phyloP scores from a whole-genome alignment of 1,140 invertebrate species.

The Drosophila kikkawai region DNA sequence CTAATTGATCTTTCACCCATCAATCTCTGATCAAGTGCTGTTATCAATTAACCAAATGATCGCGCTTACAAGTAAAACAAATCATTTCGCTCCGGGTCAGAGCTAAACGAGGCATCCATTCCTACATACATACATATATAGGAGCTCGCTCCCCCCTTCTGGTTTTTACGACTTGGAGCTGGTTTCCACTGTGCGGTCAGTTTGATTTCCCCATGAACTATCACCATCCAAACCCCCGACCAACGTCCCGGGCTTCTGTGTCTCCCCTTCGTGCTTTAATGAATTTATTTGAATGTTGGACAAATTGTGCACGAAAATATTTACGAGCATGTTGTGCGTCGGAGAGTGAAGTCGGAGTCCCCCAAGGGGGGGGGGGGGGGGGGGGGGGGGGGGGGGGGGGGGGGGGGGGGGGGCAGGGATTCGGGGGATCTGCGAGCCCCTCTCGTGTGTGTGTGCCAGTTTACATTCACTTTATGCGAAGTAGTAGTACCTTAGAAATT shows the following conservation, averaged over 20 bases:
- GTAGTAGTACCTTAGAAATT: constrained; percentile 79
- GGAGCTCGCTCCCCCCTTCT: constrained; percentile 1
- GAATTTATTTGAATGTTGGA: constrained; percentile 84
- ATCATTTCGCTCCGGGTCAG: constrained; percentile 64
- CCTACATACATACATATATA: constrained; percentile 6
- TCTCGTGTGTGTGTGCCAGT: constrained; percentile 67
- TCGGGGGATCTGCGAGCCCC: constrained; percentile 12
- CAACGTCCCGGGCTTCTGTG: constrained; percentile 21
- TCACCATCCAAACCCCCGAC: constrained; percentile 1
- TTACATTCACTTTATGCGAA: constrained; percentile 77
- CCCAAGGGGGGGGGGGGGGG: neutral
- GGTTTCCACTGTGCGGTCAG: constrained; percentile 60
- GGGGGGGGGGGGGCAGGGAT: constrained; percentile 3
- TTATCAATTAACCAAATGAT: constrained; percentile 75
- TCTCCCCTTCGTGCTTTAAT: constrained; percentile 64
- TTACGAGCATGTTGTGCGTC: constrained; percentile 69
- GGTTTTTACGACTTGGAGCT: constrained; percentile 35
- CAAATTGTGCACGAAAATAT: constrained; percentile 83
- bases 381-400: constrained; percentile 5
- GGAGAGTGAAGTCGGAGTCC: neutral
- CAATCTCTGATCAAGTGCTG: constrained; percentile 49
- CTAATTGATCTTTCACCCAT: constrained; percentile 59
- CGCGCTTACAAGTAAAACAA: constrained; percentile 57
- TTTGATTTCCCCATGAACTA: constrained; percentile 43
- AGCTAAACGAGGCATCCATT: constrained; percentile 54